These are phyloP conservation scores for Unio pictorum DNA, from an alignment of 2,888 invertebrate species.

Conservation along the genomic window DNA sequence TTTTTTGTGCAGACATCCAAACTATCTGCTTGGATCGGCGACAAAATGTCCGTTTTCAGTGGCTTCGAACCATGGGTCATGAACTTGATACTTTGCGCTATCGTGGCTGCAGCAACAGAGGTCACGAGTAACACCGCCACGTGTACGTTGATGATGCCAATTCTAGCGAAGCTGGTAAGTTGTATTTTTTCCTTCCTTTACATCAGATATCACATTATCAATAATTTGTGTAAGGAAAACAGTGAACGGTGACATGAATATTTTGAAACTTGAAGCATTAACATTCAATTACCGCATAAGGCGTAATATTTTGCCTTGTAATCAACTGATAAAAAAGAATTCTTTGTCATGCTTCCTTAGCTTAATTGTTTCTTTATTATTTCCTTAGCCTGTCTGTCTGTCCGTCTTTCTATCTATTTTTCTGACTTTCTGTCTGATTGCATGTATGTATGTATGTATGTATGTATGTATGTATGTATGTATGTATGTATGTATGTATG, in stretches of 20 bases:
- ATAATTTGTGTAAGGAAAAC: background rate
- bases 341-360: too few relatives aligned
- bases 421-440: too few relatives aligned
- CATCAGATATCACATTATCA: background rate
- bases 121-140: constrained; percentile 68
- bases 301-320: too few relatives aligned
- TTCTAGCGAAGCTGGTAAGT: constrained; percentile 62
- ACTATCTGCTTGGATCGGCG: constrained; percentile 60
- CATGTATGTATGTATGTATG: background rate
- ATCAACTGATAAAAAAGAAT: too few relatives aligned
- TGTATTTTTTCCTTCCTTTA: background rate
- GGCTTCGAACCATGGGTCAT: constrained; percentile 57
- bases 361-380: too few relatives aligned
- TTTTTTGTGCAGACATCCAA: constrained; percentile 57
- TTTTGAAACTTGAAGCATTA: background rate
- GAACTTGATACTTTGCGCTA: constrained; percentile 55
- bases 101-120: constrained; percentile 63
- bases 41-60: constrained; percentile 48
- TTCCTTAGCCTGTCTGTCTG: too few relatives aligned
- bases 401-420: too few relatives aligned
- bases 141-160: constrained; percentile 68
- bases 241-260: background rate
- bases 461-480: background rate
- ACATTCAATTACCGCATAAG: too few relatives aligned
- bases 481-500: too few relatives aligned